Evolutionary conservation across 2,888 invertebrate species (phyloP).

Genomic region (Eupithecia abbreviata): DNA sequence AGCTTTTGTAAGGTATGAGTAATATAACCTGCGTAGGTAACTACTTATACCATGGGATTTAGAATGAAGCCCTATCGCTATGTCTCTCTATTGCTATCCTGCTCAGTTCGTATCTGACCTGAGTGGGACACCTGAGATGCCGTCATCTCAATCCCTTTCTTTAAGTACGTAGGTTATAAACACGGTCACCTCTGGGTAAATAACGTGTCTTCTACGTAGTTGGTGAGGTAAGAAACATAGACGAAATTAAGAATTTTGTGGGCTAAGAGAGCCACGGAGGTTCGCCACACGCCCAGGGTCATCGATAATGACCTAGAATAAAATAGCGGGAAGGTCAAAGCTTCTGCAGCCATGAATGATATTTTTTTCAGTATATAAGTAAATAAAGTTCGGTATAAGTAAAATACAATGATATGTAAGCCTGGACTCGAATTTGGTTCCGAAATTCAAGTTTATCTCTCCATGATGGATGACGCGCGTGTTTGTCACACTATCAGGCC

Average conservation of each 20-base stretch:
- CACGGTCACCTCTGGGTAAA: background rate
- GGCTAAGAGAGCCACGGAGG: background rate
- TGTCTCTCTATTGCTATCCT: background rate
- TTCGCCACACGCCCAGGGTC: background rate
- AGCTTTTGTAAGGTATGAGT: background rate
- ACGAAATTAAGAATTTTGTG: background rate
- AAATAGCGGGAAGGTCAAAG: background rate
- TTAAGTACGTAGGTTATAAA: background rate
- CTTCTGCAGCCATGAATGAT: background rate
- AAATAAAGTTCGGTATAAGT: background rate
- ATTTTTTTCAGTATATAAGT: background rate
- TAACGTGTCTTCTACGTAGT: background rate
- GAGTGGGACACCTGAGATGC: background rate
- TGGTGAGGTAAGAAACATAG: background rate
- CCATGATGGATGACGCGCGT: slow-evolving; percentile 23
- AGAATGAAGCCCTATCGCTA: background rate
- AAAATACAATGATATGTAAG: background rate
- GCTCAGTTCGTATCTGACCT: background rate
- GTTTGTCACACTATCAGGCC: slow-evolving; percentile 23
- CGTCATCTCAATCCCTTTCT: background rate
- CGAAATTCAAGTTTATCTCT: slow-evolving; percentile 18
- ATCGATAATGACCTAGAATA: background rate
- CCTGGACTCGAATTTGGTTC: background rate
- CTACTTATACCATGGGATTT: background rate
- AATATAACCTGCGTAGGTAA: background rate